Evolutionary conservation across 2,113 vertebrate species (phyloP), one percentile per base, ranked within the genome.

Genomic region (Pelvicachromis taeniatus): DNA sequence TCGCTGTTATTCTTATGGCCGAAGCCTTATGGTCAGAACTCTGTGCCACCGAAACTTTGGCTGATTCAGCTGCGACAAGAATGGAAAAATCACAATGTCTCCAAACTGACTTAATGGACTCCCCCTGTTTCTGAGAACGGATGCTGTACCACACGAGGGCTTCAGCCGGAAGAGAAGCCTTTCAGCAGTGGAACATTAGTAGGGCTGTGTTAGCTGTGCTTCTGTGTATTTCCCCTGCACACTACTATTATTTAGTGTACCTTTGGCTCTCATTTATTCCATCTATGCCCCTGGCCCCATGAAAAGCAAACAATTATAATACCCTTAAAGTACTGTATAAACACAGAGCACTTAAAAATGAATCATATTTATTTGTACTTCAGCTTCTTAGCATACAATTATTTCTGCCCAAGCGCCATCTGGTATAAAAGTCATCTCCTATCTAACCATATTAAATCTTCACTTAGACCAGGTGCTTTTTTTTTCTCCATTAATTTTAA

Each of bases 11-110:
- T 93, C 87, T 88, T 92, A 73, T 81, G 54, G 86, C 88, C 82
- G 84, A 81, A 54, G 83, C 94, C 95, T 94, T 96, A 96, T 96
- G 95, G 89, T 87, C 88, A 80, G 83, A 70, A 85, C 90, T 95
- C 82, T 29, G 75, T 86, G 94, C 94, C 96, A 95, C 94, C 91
- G 94, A 93, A 80, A 61, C 54, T 42, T 38, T 90, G 90, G 87
- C 87, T 88, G 83, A 45, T 86, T 86, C 8, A 14, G 82, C 86
- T 77, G 82, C 78, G 56, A 82, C 21, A 63, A 89, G 85, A 88
- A 78, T 80, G 87, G 81, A 65, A 92, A 90, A 93, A 80, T 86
- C 78, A 81, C 80, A 78, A 78, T 85, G 86, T 89, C 82, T 90
- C 91, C 84, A 87, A 91, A 91, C 88, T 77, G 86, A 85, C 86